phyloP scores from a whole-genome alignment of 2,113 vertebrate genomes.

The Corynorhinus townsendii region DNA sequence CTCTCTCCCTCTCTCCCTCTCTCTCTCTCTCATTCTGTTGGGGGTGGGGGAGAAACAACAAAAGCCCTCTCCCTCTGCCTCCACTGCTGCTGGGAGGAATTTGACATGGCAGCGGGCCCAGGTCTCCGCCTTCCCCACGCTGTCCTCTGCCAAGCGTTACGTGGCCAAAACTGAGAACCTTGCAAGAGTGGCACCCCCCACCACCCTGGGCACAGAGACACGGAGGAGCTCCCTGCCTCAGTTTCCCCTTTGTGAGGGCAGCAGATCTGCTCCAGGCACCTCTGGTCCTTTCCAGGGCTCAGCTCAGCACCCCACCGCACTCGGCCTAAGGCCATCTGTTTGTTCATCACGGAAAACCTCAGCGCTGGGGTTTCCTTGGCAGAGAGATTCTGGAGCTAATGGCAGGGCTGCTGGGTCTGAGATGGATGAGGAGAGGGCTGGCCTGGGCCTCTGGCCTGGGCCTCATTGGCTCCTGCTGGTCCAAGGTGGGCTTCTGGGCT shows the following conservation, averaged over 20 bases:
- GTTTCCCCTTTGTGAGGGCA: neutral
- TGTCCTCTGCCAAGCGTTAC: slow-evolving; percentile 6
- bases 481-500: neutral
- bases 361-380: neutral
- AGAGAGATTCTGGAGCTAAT: neutral
- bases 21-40: slow-evolving; percentile 11
- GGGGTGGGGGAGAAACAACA: neutral
- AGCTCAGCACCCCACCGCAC: neutral
- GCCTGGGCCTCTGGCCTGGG: neutral
- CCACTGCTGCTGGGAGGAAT: slow-evolving; percentile 5
- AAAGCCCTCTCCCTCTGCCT: neutral
- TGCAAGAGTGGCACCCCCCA: neutral
- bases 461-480: neutral
- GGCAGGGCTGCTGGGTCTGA: neutral
- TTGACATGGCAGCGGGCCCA: slow-evolving; percentile 42
- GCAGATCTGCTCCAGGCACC: neutral
- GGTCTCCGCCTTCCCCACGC: neutral
- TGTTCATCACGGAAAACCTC: neutral
- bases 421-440: neutral
- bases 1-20: neutral
- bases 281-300: neutral
- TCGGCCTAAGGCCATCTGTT: neutral
- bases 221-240: neutral
- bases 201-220: neutral
- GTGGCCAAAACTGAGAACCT: neutral